Conservation (phyloP, 2,888 invertebrate species). For the Stictocephala bisonia region DNA sequence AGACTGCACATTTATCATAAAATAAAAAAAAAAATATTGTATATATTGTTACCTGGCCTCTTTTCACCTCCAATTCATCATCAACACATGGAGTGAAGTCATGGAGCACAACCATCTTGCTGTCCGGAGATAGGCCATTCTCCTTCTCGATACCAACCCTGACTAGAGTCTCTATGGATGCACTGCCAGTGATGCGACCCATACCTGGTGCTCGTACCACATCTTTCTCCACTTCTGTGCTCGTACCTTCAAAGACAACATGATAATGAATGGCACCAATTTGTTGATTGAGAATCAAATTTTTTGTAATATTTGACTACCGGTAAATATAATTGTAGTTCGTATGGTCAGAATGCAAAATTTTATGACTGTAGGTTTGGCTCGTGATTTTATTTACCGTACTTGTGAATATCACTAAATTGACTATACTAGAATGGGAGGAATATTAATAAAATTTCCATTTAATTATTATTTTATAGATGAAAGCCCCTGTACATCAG, state of each 20-base stretch:
- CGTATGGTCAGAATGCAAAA: too few relatives aligned
- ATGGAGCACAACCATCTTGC: conserved; percentile 94
- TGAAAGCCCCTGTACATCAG: too few relatives aligned
- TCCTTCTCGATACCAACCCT: conserved; percentile 93
- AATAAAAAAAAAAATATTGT: conserved; percentile 12
- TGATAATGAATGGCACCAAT: too few relatives aligned
- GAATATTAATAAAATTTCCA: too few relatives aligned
- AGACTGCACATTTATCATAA: conserved; percentile 9
- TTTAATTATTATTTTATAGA: too few relatives aligned
- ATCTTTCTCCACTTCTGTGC: conserved; percentile 83
- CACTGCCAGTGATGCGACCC: conserved; percentile 94
- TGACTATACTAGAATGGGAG: too few relatives aligned
- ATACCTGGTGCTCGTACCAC: conserved; percentile 80
- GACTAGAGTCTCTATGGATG: conserved; percentile 91
- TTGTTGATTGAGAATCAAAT: too few relatives aligned
- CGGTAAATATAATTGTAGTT: too few relatives aligned
- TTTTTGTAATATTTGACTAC: too few relatives aligned
- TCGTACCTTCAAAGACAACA: conserved; percentile 80
- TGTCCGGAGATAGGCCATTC: conserved; percentile 90
- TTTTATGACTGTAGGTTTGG: too few relatives aligned
- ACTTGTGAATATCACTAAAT: too few relatives aligned
- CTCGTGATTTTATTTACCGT: too few relatives aligned
- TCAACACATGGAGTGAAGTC: conserved; percentile 96
- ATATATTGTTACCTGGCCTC: conserved; percentile 77
- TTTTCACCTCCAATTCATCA: conserved; percentile 87